These are phyloP conservation scores for Helicoverpa assulta DNA, from an alignment of 2,888 invertebrate species.

Conservation along the genomic window DNA sequence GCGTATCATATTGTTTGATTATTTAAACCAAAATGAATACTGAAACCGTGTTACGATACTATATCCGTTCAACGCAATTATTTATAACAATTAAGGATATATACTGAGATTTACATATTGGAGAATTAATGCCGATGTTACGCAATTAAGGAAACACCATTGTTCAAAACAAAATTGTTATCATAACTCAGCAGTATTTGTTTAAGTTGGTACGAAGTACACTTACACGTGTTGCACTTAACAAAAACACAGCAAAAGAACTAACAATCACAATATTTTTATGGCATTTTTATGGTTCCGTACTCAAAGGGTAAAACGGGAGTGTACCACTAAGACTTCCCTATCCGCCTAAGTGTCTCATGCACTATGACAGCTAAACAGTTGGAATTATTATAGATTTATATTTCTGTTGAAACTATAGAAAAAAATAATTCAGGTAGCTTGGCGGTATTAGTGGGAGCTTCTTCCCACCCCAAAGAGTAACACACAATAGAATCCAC, in stretches of 20 bases:
- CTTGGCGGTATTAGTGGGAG: too few species aligned
- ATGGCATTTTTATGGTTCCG: conserved; percentile 12
- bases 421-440: too few species aligned
- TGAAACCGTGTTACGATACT: neutral
- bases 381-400: too few species aligned
- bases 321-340: conserved; percentile 5
- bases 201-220: conserved; percentile 61
- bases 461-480: too few species aligned
- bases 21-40: conserved; percentile 6
- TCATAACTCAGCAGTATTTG: conserved; percentile 69
- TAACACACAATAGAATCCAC: too few species aligned
- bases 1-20: neutral
- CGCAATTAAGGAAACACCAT: conserved; percentile 69
- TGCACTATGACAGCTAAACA: too few species aligned
- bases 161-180: conserved; percentile 72
- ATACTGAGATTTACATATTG: conserved; percentile 52
- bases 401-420: too few species aligned
- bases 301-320: neutral
- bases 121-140: conserved; percentile 59
- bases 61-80: conserved; percentile 15
- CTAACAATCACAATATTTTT: conserved; percentile 37
- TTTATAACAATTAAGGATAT: conserved; percentile 45
- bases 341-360: neutral
- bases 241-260: conserved; percentile 60
- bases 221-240: conserved; percentile 70